Evolutionary conservation across 2,113 vertebrate genomes (phyloP).

Genomic region (zebrafish (Danio rerio)): GRCz12tu NC_133177.1:34229501-34230000

Average conservation of each 20-base stretch:
- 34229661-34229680: conserved; percentile 1
- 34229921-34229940: conserved; percentile 38
- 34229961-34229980: conserved; percentile 52
- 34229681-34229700: background rate
- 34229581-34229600: background rate
- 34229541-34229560: conserved; percentile 1
- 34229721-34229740: background rate
- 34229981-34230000: conserved; percentile 45
- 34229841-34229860: conserved; percentile 58
- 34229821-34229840: conserved; percentile 55
- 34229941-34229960: conserved; percentile 28
- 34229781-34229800: conserved; percentile 33
- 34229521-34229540: conserved; percentile 10
- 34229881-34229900: conserved; percentile 70
- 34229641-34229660: background rate
- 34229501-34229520: conserved; percentile 23
- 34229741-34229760: background rate
- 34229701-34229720: conserved; percentile 1
- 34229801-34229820: conserved; percentile 38
- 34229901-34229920: background rate
- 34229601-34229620: background rate
- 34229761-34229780: background rate
- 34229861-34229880: conserved; percentile 62
- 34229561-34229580: background rate
- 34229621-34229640: background rate